phyloP scores from a whole-genome alignment of 2,888 invertebrate species.

The Oscheius sp. region DNA sequence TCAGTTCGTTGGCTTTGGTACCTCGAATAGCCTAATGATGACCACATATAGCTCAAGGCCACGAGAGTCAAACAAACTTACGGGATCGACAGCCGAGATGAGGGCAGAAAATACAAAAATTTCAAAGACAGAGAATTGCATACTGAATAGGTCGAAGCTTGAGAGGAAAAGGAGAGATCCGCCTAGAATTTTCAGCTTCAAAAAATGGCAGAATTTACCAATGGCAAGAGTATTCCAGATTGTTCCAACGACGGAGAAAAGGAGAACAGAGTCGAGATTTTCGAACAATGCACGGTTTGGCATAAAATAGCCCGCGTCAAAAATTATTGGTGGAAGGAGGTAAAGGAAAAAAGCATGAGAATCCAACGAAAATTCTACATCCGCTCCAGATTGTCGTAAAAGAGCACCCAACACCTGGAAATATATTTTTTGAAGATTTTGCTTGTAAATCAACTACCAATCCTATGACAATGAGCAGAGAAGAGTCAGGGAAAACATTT shows the following conservation, averaged over 20 bases:
- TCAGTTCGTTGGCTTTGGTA: no score
- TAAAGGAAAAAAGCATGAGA: constrained; percentile 91
- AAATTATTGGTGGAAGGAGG: constrained; percentile 95
- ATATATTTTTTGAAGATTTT: not conserved
- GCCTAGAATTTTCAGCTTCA: constrained; percentile 28
- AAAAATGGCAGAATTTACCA: constrained; percentile 22
- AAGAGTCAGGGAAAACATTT: constrained; percentile 87
- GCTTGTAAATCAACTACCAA: constrained; percentile 73
- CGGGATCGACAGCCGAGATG: constrained; percentile 59
- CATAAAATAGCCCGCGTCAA: constrained; percentile 97
- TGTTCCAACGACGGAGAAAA: constrained; percentile 90
- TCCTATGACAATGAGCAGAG: constrained; percentile 92
- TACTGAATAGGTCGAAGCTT: constrained; percentile 42
- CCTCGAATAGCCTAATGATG: constrained; percentile 56
- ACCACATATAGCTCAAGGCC: constrained; percentile 33
- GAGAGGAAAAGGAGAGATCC: constrained; percentile 47
- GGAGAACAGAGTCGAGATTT: constrained; percentile 90
- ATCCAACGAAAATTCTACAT: constrained; percentile 35
- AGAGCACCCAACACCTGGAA: constrained; percentile 27
- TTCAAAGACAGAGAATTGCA: constrained; percentile 50
- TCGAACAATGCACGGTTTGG: constrained; percentile 96
- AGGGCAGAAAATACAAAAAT: constrained; percentile 53
- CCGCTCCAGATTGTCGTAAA: constrained; percentile 11
- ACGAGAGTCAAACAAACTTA: constrained; percentile 2
- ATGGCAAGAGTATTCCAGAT: constrained; percentile 86